A percentile compares a stretch with the other conserved stretches of the same genome.
phyloP scores from a whole-genome alignment of 2,797 vertebrate genomes.

The Karalla daura region DNA sequence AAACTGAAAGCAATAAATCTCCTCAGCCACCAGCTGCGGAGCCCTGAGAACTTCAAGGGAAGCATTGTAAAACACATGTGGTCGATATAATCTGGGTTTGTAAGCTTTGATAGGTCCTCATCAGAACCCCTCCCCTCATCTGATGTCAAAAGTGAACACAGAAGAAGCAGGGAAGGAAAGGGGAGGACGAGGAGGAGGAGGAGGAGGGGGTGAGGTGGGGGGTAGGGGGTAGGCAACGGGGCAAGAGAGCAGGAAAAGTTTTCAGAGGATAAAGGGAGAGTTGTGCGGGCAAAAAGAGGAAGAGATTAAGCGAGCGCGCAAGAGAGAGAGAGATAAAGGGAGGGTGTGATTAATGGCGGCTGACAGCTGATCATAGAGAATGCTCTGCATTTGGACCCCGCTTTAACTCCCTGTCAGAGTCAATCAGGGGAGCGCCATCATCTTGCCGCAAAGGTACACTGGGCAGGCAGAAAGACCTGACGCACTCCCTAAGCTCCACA shows the following conservation, averaged over 20 bases:
- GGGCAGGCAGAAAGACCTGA: conserved; percentile 75
- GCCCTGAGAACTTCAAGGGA: conserved; percentile 60
- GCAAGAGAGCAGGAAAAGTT: conserved; percentile 43
- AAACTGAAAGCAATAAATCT: conserved; percentile 75
- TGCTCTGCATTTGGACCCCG: conserved; percentile 79
- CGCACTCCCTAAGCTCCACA: conserved; percentile 71
- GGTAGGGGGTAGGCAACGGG: no score
- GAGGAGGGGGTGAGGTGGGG: no score
- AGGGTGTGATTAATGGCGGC: conserved; percentile 77
- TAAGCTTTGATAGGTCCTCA: conserved; percentile 64
- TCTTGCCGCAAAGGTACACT: conserved; percentile 79
- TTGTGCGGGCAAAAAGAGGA: conserved; percentile 63
- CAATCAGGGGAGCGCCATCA: conserved; percentile 82
- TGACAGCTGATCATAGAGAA: conserved; percentile 88
- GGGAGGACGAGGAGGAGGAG: no score
- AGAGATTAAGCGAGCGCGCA: conserved; percentile 66
- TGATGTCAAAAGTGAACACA: conserved; percentile 56
- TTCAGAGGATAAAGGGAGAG: conserved; percentile 49
- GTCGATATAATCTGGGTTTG: conserved; percentile 67
- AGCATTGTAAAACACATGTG: conserved; percentile 75
- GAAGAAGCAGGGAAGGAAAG: conserved; percentile 37
- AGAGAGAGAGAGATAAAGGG: conserved; percentile 74
- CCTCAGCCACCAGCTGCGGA: conserved; percentile 60
- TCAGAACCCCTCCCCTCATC: conserved; percentile 54
- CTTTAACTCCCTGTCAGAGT: conserved; percentile 85